Evolutionary conservation across 2,888 invertebrate genomes (phyloP), one percentile per base, ranked within the genome.

Genomic region (Nomada hirtipes): DNA sequence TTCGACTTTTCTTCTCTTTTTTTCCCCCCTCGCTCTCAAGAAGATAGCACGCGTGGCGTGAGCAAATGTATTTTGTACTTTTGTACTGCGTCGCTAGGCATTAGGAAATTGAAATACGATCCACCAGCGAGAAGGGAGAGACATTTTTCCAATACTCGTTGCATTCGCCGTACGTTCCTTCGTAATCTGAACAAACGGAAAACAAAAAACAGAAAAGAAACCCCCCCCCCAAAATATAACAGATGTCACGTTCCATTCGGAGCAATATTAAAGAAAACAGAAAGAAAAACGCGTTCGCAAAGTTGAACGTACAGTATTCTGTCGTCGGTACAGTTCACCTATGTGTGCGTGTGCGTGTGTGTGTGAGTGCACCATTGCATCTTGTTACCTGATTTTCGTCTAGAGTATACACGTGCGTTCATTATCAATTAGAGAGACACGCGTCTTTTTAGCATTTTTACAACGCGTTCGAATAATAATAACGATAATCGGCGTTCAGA

Each of bases 31-130:
- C 36, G 4, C 23, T 63, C 15, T 11, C 47, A 47, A 42, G 36
- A 52, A 52, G 60, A 63, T 18, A 23, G 23, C n/a, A 9, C 29
- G 36, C 59, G 57, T 63, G 53, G 67, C 61, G 61, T 67, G 79
- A 50, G 53, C 65, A 61, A 84, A 79, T 72, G 82, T 88, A 88
- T 88, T 88, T 87, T 88, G 76, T 87, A 88, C 86, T 84, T 87
- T 88, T 87, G 80, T 73, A 67, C 60, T 88, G 86, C 86, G 69
- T 81, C 79, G 82, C 68, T 82, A 73, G 69, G 72, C 63, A 36
- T 74, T 57, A 15, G 26, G 26, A 42, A 47, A n/a, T 81, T 87
- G 79, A 86, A 89, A 85, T 79, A 86, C 84, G 89, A 87, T 89
- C 88, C 79, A 61, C 77, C 20, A 80, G 70, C 68, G 73, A 57